Base-by-base conservation (phyloP, 2,797 vertebrate genomes). In the Myioborus melanocephalus region DNA sequence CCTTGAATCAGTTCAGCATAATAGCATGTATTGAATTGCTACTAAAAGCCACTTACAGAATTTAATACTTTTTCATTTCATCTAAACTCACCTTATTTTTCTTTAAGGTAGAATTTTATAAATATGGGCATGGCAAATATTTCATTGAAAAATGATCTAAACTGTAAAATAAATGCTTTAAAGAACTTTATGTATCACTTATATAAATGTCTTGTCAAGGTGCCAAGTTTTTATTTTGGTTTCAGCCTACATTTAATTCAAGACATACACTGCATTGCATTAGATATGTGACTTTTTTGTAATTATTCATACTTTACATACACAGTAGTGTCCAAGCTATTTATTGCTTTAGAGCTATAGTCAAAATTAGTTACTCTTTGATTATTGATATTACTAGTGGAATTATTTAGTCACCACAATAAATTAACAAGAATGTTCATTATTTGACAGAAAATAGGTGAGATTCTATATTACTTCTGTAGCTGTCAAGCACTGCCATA, bases 301-400 rank as follows among this genome's bases (percentile, higher is more conserved):
- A 78, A 56, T 95, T 84, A 82, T 65, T 95, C 80, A 83, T 57
- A n/a, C 43, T 69, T 64, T 57, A 34, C 30, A 70, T 85, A 85
- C 43, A 85, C 68, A 89, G 4, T n/a, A 56, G 7, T 82, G 52
- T 68, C 35, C 37, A 55, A 87, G 14, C 1, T 28, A 92, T 90
- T 84, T 73, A 68, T 56, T 87, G 24, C 22, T 87, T 92, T 39
- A 90, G 47, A 73, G 21, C 18, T 43, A 71, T 37, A 95, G 71
- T 80, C 81, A 95, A 85, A 94, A 84, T 84, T 3, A 85, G 15
- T 93, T 84, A 93, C 22, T 63, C 30, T 87, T 82, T 95, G 78
- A 52, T 94, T 92, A 94, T 53, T 73, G 34, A 60, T 64, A 34
- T 87, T 93, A 83, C 65, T 61, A 70, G 44, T n/a, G 34, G 23